Conservation (phyloP, 1,140 invertebrate genomes). For the Phymorhynchus buccinoides region DNA sequence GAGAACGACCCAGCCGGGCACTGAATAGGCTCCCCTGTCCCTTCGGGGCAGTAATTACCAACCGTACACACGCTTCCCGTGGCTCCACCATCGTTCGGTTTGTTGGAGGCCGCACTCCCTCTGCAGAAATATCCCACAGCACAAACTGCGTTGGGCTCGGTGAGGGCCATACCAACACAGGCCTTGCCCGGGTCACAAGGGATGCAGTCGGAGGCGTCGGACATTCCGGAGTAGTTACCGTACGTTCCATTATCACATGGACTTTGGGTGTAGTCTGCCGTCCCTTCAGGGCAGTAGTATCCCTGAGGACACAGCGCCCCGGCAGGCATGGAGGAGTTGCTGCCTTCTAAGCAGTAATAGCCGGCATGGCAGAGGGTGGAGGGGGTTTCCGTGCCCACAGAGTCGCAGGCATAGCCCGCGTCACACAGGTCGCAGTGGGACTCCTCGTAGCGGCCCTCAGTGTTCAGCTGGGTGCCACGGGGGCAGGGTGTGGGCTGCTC, state of each 20-base stretch:
- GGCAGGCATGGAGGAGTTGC: conserved; percentile 58
- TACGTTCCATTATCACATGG: conserved; percentile 70
- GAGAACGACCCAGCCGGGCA: conserved; percentile 65
- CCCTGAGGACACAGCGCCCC: conserved; percentile 65
- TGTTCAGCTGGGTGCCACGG: conserved; percentile 61
- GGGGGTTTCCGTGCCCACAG: conserved; percentile 48
- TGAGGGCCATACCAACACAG: conserved; percentile 62
- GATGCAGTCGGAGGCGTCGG: conserved; percentile 56
- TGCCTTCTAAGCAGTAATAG: conserved; percentile 62
- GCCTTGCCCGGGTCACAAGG: conserved; percentile 64
- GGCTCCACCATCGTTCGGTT: conserved; percentile 64
- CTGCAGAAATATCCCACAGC: conserved; percentile 67
- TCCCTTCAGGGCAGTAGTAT: conserved; percentile 68
- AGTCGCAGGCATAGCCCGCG: conserved; percentile 66
- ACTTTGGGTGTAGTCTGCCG: conserved; percentile 54
- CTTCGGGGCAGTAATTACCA: conserved; percentile 66
- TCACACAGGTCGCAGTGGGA: conserved; percentile 65
- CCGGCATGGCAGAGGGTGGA: conserved; percentile 58
- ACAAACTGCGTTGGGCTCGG: conserved; percentile 65
- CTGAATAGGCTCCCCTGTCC: conserved; percentile 59
- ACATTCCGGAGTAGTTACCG: conserved; percentile 56
- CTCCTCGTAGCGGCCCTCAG: conserved; percentile 57
- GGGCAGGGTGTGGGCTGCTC: conserved; percentile 67
- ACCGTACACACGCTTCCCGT: conserved; percentile 64
- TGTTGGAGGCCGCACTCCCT: conserved; percentile 59